phyloP scores from a whole-genome alignment of 92 coral and sea anemone genomes.

The Chrysogorgia sp. region DNA sequence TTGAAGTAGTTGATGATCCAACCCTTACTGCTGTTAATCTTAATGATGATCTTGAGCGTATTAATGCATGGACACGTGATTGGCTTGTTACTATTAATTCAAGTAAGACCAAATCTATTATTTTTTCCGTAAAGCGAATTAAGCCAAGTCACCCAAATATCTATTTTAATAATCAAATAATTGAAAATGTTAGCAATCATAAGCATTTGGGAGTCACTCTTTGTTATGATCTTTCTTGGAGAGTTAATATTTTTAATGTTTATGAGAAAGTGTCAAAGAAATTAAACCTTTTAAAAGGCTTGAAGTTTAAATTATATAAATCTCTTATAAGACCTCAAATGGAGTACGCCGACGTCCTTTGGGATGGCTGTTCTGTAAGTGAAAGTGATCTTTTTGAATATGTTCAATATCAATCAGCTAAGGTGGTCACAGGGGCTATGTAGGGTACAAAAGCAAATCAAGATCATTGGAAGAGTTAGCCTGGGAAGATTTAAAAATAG shows the following conservation, averaged over 20 bases:
- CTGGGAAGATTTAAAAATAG: conserved; percentile 49
- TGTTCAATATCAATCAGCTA: conserved; percentile 58
- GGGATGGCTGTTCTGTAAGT: conserved; percentile 39
- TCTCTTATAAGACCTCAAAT: conserved; percentile 27
- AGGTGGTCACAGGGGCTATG: conserved; percentile 59
- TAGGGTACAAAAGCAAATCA: conserved; percentile 55
- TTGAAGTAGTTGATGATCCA: conserved; percentile 56
- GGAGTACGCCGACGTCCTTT: conserved; percentile 49
- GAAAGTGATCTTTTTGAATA: conserved; percentile 49
- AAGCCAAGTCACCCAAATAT: conserved; percentile 40
- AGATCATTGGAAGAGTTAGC: conserved; percentile 27
- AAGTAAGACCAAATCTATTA: conserved; percentile 33
- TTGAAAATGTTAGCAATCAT: conserved; percentile 22
- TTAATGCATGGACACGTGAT: conserved; percentile 29
- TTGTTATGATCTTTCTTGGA: conserved; percentile 18
- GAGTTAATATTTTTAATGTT: conserved; percentile 20
- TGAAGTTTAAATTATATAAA: conserved; percentile 23
- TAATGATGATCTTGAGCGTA: conserved; percentile 35
- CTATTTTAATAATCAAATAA: background rate
- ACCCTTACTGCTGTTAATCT: conserved; percentile 9
- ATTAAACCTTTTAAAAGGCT: conserved; percentile 25
- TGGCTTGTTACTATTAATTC: conserved; percentile 50
- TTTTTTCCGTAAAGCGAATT: conserved; percentile 32
- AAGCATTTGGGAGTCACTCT: conserved; percentile 46
- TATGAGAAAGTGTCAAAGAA: conserved; percentile 27